phyloP scores from a whole-genome alignment of 2,113 vertebrate species.

The Apus apus region DNA sequence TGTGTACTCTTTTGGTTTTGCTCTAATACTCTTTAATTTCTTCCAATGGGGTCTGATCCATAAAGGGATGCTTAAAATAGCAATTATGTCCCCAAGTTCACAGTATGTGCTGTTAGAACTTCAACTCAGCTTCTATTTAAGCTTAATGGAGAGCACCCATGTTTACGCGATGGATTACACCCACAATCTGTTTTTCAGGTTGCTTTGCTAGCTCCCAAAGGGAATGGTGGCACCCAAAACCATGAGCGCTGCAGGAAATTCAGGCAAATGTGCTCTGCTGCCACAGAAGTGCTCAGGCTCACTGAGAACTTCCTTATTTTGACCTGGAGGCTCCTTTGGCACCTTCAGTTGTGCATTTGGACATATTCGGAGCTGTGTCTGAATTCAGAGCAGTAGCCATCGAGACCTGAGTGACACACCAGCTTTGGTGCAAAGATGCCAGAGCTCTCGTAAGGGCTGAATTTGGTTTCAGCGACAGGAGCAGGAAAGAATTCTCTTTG shows the following conservation, averaged over 20 bases:
- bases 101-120: background rate
- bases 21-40: background rate
- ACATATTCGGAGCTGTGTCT: background rate
- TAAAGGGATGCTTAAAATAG: background rate
- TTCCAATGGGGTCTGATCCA: background rate
- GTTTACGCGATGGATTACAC: background rate
- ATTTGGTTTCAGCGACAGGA: accelerated
- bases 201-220: background rate
- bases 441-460: background rate
- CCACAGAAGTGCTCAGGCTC: background rate
- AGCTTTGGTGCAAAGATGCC: accelerated
- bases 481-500: background rate
- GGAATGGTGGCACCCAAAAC: background rate
- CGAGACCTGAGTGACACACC: accelerated
- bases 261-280: background rate
- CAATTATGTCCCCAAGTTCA: background rate
- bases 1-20: background rate
- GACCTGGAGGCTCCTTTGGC: background rate
- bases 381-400: background rate
- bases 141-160: background rate
- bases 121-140: background rate
- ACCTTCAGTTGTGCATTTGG: background rate
- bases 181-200: background rate
- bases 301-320: background rate
- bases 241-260: background rate